A percentile compares a stretch with the other conserved stretches of the same genome.
These are phyloP conservation scores for Cydia strobilella DNA, from an alignment of 1,140 invertebrate genomes.

Conservation along the genomic window DNA sequence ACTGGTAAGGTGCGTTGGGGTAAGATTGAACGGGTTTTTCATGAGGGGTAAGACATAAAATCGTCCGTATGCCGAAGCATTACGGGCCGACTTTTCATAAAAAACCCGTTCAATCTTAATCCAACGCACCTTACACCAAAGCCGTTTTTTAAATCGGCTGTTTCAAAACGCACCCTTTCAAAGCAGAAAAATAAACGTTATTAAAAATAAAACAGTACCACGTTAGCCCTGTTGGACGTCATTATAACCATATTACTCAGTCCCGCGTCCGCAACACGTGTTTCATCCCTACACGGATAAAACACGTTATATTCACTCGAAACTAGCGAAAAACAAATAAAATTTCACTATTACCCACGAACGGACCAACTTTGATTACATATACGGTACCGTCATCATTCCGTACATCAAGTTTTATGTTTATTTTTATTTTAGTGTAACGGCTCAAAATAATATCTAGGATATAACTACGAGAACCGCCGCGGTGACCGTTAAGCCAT, in stretches of 20 bases:
- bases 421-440: slow-evolving; percentile 62
- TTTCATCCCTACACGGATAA: background rate
- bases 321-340: slow-evolving; percentile 2
- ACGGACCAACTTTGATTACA: slow-evolving; percentile 5
- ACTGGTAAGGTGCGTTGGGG: no score
- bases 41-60: no score
- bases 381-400: slow-evolving; percentile 41
- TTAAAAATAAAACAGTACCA: no score
- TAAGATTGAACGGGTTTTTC: no score
- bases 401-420: slow-evolving; percentile 52
- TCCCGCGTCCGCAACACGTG: background rate
- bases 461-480: slow-evolving; percentile 43
- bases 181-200: no score
- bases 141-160: no score
- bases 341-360: background rate
- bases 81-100: no score
- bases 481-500: slow-evolving; percentile 54
- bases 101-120: no score
- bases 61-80: no score
- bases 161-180: no score
- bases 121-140: no score
- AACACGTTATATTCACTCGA: background rate
- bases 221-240: background rate
- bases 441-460: slow-evolving; percentile 51
- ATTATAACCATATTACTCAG: slow-evolving; percentile 12